Evolutionary conservation across 2,888 invertebrate species (phyloP).

Genomic region (Entomobrya multifasciata): DNA sequence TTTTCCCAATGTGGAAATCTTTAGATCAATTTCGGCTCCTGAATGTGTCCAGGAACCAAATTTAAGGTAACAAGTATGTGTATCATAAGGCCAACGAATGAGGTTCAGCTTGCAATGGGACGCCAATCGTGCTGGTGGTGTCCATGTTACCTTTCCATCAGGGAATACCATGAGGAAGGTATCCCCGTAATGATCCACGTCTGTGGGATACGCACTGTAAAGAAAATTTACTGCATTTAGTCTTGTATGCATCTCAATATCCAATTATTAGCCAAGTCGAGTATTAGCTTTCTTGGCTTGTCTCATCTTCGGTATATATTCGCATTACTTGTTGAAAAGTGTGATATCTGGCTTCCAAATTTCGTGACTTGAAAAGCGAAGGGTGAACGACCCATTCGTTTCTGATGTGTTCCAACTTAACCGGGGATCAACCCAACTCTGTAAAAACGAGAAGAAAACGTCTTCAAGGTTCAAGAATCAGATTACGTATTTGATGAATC

Average conservation of each 20-base stretch:
- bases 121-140: conserved; percentile 86
- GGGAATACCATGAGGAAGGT: conserved; percentile 83
- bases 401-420: conserved; percentile 87
- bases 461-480: too few relatives aligned
- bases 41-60: conserved; percentile 89
- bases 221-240: conserved; percentile 9
- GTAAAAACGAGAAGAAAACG: conserved; percentile 72
- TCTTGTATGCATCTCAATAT: not conserved
- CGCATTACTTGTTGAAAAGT: conserved; percentile 84
- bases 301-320: too few relatives aligned
- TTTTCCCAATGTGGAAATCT: conserved; percentile 57
- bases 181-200: conserved; percentile 85
- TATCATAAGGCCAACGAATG: conserved; percentile 89
- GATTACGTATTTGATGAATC: too few relatives aligned
- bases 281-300: too few relatives aligned
- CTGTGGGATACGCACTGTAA: conserved; percentile 84
- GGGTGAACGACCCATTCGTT: conserved; percentile 85
- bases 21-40: conserved; percentile 83
- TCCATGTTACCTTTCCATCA: conserved; percentile 84
- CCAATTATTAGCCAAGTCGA: too few relatives aligned
- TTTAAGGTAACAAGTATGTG: conserved; percentile 86
- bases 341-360: conserved; percentile 90
- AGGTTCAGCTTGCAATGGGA: conserved; percentile 86
- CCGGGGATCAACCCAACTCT: conserved; percentile 90
- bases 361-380: conserved; percentile 87